Evolutionary conservation across 37 sponge, comb jelly and placozoan species (phyloP), one percentile per base, ranked within the genome.

Genomic region (Mnemiopsis leidyi): DNA sequence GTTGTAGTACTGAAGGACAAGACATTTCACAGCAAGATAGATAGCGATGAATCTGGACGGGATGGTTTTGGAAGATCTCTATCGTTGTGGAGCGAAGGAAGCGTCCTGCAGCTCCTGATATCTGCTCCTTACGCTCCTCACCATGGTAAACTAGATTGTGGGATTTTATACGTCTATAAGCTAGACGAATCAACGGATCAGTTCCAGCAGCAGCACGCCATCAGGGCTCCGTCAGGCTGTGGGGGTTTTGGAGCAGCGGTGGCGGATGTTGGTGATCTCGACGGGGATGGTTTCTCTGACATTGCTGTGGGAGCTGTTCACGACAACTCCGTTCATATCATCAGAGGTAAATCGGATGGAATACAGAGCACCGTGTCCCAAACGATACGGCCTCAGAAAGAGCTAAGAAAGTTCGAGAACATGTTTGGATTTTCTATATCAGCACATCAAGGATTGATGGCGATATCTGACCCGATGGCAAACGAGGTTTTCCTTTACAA

Each of bases 321-420:
- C 35, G 79, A 77, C 36, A 77, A 77, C 79, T 77, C 79, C 1
- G 79, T 77, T 0, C 79, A 77, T 36, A 77, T 77, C 3, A 26
- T 77, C 18, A 77, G 26, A 32, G 79, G 79, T 1, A 36, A 36
- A 34, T 1, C 26, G 79, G 36, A 1, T 77, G 79, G 79, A 20
- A 3, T 77, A 77, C 34, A 77, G 0, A 32, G 7, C 36, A 33
- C 34, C 1, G 79, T 77, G 3, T 13, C 32, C 18, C 79, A 77
- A 32, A 32, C 32, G 1, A 77, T 77, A 2, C 32, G 79, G 1
- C 79, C 79, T 20, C 34, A 34, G 35, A 5, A 26, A 77, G 1
- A 33, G 20, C 26, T 77, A 13, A 32, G 1, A 34, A 18, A 26
- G 5, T 77, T 34, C 18, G 20, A 31, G 1, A 77, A 77, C 79